These are phyloP conservation scores for Xenopus borealis DNA, from an alignment of 2,113 vertebrate species.

Conservation along the genomic window DNA sequence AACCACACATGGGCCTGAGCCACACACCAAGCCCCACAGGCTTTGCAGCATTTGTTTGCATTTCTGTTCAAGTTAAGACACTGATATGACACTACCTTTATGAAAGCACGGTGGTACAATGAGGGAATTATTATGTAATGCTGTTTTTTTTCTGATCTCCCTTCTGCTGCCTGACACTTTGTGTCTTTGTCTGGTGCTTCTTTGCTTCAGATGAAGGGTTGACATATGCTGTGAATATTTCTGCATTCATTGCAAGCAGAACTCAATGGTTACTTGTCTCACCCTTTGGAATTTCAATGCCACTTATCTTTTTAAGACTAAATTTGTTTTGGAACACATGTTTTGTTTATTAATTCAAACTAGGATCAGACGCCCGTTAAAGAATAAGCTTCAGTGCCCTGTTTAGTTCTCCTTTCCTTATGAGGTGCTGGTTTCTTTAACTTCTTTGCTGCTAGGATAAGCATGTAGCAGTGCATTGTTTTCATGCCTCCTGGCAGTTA, in stretches of 20 bases:
- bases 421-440: not conserved
- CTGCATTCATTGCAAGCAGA: constrained; percentile 8
- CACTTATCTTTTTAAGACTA: constrained; percentile 5
- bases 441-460: not conserved
- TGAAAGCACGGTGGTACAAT: too few species aligned
- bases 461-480: not conserved
- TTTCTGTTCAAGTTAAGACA: too few species aligned
- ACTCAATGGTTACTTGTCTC: not conserved
- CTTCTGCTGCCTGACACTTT: too few species aligned
- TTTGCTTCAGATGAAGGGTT: not conserved
- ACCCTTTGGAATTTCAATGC: constrained; percentile 9
- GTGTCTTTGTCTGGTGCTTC: not conserved
- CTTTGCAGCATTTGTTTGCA: too few species aligned
- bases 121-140: too few species aligned
- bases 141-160: too few species aligned
- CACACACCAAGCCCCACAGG: too few species aligned
- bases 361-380: not conserved
- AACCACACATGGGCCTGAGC: too few species aligned
- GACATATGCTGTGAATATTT: constrained; percentile 3
- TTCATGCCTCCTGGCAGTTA: not conserved
- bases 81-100: too few species aligned
- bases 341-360: not conserved
- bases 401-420: not conserved
- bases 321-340: constrained; percentile 1
- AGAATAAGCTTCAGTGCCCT: not conserved